phyloP scores from a whole-genome alignment of 2,113 vertebrate species.

The Desmodus rotundus region DNA sequence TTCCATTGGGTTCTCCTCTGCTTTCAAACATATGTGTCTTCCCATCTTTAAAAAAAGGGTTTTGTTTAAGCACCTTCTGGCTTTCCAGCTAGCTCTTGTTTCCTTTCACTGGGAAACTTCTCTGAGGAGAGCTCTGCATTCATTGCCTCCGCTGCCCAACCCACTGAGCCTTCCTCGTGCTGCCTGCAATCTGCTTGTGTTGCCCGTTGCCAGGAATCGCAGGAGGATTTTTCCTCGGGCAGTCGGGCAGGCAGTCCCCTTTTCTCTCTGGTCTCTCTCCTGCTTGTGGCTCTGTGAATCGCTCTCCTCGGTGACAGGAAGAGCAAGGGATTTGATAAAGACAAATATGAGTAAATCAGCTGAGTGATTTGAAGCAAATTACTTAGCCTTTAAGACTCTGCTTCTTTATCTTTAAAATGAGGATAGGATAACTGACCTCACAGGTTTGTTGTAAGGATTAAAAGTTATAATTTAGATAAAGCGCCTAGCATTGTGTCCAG shows the following conservation, averaged over 20 bases:
- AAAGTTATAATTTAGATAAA: neutral
- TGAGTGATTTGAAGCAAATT: neutral
- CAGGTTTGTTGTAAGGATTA: slow-evolving; percentile 11
- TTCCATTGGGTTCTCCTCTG: neutral
- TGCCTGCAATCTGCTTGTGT: neutral
- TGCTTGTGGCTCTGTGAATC: neutral
- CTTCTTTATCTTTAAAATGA: slow-evolving; percentile 26
- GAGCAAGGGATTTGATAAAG: neutral
- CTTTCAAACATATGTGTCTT: neutral
- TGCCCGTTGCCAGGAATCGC: neutral
- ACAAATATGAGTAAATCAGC: neutral
- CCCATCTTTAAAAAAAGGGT: neutral
- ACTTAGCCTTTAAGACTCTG: neutral
- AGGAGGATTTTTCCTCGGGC: neutral
- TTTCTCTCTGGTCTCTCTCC: neutral
- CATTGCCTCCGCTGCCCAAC: neutral
- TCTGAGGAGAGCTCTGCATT: neutral
- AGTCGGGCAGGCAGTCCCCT: neutral
- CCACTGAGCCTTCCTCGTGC: neutral
- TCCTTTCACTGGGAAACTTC: neutral
- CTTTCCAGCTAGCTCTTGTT: neutral
- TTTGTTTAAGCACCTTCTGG: neutral
- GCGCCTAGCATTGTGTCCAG: neutral
- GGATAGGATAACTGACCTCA: neutral
- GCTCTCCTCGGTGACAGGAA: neutral